Base-by-base conservation (phyloP, 2,888 invertebrate genomes). In the Hyalella azteca region DNA sequence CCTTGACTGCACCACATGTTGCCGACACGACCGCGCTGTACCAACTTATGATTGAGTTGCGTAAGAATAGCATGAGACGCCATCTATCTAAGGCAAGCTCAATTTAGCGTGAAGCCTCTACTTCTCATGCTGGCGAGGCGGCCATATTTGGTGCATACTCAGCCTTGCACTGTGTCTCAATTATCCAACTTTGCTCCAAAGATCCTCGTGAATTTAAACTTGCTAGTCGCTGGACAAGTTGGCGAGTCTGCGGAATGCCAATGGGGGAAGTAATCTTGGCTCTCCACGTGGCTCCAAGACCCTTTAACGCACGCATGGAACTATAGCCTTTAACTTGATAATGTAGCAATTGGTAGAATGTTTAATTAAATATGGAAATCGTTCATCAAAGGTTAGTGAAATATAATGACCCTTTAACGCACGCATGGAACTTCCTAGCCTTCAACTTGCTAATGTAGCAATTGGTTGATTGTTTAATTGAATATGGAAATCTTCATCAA, bases 181-280 rank as follows among this genome's bases (percentile, higher is more conserved):
- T 75, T 75, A 75, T 75, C 40, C 13, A 75, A 75, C 75, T 75
- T 75, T 66, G 66, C 39, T 19, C 66, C 32, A 66, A 66, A 66
- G 66, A 66, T 36, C 66, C 66, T 39, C 13, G 39, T 29, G 66
- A 66, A 66, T 66, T 66, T 66, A 66, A 66, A 66, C 36, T 66
- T 66, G 66, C 29, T n/a, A 29, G 36, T 22, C 66, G 19, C 15
- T 36, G 36, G 26, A 22, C 36, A 66, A 66, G 29, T 66, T 66
- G 29, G 66, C 36, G 66, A 66, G 36, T 36, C 36, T 39, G 19
- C 22, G 66, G 66, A 66, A 66, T 66, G 66, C 66, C 66, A 66
- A 66, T 66, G 66, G 7, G 66, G 1, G 66, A 4, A 15, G 66
- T 9, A 7, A 36, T 36, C 36, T 3, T 1, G 3, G 19, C 13